A percentile compares a stretch with the other conserved stretches of the same genome.
Evolutionary conservation across 2,797 vertebrate species (phyloP).

Genomic region (Myoxocephalus aenaeus): DNA sequence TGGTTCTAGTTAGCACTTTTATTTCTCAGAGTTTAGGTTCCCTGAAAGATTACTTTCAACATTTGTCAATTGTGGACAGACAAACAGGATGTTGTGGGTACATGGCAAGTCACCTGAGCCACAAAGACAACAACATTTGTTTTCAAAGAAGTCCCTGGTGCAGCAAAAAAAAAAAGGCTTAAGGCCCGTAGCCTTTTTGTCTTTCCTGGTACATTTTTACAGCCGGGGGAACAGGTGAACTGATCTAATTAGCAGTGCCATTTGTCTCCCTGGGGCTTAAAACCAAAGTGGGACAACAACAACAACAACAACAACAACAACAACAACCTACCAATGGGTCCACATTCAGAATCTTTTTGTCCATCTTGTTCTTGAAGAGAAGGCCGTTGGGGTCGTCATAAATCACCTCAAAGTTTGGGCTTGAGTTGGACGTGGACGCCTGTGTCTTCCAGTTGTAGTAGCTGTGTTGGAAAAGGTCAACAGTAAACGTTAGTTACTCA

Average conservation of each 20-base stretch:
- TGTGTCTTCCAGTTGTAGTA: constrained; percentile 92
- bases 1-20: background rate
- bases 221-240: constrained; percentile 51
- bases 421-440: constrained; percentile 82
- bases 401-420: constrained; percentile 89
- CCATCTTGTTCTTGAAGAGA: constrained; percentile 88
- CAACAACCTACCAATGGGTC: constrained; percentile 86
- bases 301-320: constrained; percentile 43
- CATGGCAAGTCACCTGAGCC: background rate
- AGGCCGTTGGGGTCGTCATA: constrained; percentile 84
- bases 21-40: background rate
- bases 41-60: background rate
- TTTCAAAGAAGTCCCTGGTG: background rate
- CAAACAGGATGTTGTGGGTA: constrained; percentile 7
- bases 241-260: constrained; percentile 30
- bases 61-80: too few relatives aligned
- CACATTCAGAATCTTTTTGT: constrained; percentile 88
- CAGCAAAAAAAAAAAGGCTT: constrained; percentile 7
- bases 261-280: constrained; percentile 32
- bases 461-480: constrained; percentile 71
- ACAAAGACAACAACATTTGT: background rate
- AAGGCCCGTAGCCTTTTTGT: too few relatives aligned
- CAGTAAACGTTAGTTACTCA: background rate
- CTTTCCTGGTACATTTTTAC: constrained; percentile 48
- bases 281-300: constrained; percentile 38